Evolutionary conservation across 2,888 invertebrate genomes (phyloP).

Genomic region (Norana najaformis): DNA sequence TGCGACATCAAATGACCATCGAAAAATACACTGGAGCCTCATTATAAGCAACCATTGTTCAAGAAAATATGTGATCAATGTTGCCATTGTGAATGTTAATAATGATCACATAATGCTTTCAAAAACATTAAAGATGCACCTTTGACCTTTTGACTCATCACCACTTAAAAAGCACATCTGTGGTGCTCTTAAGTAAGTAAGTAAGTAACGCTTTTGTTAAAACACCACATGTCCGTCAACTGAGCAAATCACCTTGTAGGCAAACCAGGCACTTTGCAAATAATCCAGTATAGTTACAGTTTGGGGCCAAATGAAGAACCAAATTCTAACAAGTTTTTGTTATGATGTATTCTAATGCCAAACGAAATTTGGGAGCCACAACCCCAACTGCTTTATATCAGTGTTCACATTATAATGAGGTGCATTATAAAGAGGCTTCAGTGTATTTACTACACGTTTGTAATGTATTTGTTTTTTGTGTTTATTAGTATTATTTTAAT

Average conservation of each 20-base stretch:
- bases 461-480: background rate
- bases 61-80: background rate
- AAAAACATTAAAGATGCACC: background rate
- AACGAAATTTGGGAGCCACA: too few relatives aligned
- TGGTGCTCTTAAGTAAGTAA: too few relatives aligned
- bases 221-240: too few relatives aligned
- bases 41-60: background rate
- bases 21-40: background rate
- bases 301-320: too few relatives aligned
- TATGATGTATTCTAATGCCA: too few relatives aligned
- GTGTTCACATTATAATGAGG: background rate
- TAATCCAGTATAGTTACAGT: background rate
- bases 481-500: background rate
- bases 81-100: background rate
- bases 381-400: too few relatives aligned
- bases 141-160: too few relatives aligned
- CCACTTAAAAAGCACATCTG: too few relatives aligned
- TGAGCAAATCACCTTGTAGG: too few relatives aligned
- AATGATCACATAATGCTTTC: background rate
- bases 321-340: background rate
- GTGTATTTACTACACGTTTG: background rate
- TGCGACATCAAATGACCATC: background rate
- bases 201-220: too few relatives aligned
- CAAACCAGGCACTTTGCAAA: background rate
- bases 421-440: background rate